A percentile compares a stretch with the other conserved stretches of the same genome.
Conservation (phyloP, 2,888 invertebrate species). For the Rotaria socialis region DNA sequence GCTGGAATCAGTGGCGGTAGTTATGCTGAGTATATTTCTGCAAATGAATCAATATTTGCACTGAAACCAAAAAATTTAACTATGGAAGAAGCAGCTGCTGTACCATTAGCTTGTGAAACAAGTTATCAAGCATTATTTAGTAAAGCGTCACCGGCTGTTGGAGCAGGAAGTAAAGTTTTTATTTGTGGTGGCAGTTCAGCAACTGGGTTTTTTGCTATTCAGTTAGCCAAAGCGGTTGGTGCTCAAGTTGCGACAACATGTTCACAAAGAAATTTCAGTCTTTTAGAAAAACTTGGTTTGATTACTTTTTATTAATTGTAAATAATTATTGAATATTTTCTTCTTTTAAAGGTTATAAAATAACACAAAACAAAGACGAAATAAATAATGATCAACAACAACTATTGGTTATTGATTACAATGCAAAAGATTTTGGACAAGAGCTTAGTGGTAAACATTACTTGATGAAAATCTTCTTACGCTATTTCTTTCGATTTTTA, state of each 20-base stretch:
- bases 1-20: background rate
- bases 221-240: background rate
- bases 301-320: background rate
- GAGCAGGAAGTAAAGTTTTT: background rate
- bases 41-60: background rate
- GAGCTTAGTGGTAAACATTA: background rate
- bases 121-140: background rate
- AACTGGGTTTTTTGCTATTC: conserved; percentile 1
- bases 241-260: background rate
- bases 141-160: background rate
- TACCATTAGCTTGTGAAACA: conserved; percentile 20
- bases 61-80: conserved; percentile 10
- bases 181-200: background rate
- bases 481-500: background rate
- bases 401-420: background rate
- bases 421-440: background rate
- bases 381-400: conserved; percentile 4
- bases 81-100: conserved; percentile 3
- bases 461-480: background rate
- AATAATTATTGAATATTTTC: background rate
- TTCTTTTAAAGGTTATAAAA: background rate
- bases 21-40: background rate
- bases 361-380: background rate
- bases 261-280: background rate
- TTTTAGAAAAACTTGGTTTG: conserved; percentile 6